Evolutionary conservation across 2,113 vertebrate species (phyloP), one percentile per base, ranked within the genome.

Genomic region (Bucco capensis): DNA sequence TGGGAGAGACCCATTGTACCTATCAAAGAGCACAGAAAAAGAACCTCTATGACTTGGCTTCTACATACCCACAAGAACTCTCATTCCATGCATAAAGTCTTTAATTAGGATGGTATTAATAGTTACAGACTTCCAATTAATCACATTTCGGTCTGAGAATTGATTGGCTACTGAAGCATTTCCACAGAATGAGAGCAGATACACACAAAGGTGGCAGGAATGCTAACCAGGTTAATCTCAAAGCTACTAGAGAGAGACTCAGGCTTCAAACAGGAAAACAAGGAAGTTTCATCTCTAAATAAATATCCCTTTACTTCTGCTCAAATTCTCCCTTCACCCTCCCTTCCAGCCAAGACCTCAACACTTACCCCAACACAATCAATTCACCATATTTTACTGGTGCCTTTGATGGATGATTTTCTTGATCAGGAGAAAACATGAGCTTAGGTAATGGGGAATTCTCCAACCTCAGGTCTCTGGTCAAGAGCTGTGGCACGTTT

Each of bases 381-480:
- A 99, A 98, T 98, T 99, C 99, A 97, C 99, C 99, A 86, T 99
- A 99, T 97, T 99, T 99, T 86, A 99, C 98, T 98, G 99, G 98
- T 98, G 98, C 98, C 98, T 99, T 99, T 97, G 99, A 98, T 96
- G 99, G 99, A 96, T 99, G 98, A 96, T 99, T 99, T 97, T 99
- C 99, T 98, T 99, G 99, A 98, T 99, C 99, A 96, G 99, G 99
- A 97, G 99, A 99, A 98, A 98, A 99, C 99, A 99, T 98, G 98
- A 97, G 98, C 97, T 97, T 98, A 95, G 98, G 89, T 98, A 97
- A 97, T 93, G 83, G 78, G 95, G 92, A 85, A 94, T 96, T 97
- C 97, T 97, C 97, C 97, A 98, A 97, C 91, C 88, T 95, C 72
- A 97, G 85, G 93, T 97, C 95, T 95, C 96, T 97, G 96, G 95